Evolutionary conservation across 2,113 vertebrate species (phyloP).

Genomic region (Probosciger aterrimus): DNA sequence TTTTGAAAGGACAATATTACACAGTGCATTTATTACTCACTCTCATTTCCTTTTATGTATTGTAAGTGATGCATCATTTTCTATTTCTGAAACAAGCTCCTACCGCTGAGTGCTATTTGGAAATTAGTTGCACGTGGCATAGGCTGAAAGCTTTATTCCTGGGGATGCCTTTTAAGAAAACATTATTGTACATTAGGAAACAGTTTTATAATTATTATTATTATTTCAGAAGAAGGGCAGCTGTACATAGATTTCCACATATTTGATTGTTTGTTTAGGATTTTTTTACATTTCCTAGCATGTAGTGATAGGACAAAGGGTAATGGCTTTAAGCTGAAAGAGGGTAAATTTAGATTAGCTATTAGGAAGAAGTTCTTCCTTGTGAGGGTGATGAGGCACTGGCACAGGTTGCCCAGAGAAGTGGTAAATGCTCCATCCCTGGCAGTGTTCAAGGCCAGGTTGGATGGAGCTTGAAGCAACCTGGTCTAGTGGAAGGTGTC

Average conservation of each 20-base stretch:
- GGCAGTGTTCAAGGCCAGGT: background rate
- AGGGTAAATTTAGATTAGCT: background rate
- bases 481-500: background rate
- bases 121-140: background rate
- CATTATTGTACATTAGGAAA: background rate
- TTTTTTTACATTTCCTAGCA: background rate
- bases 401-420: background rate
- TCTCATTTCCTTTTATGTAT: slow-evolving; percentile 14
- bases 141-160: background rate
- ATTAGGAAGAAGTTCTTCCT: background rate
- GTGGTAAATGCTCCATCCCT: background rate
- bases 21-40: slow-evolving; percentile 46
- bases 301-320: background rate
- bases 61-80: slow-evolving; percentile 38
- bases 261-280: background rate
- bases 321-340: background rate
- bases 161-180: background rate
- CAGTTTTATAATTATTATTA: background rate
- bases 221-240: background rate
- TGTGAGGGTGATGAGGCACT: background rate
- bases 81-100: slow-evolving; percentile 51
- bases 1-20: slow-evolving; percentile 44
- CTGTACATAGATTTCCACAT: accelerated
- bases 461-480: background rate
- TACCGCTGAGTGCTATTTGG: background rate